Evolutionary conservation across 2,113 vertebrate genomes (phyloP).

Genomic region (Mastomys natalensis): DNA sequence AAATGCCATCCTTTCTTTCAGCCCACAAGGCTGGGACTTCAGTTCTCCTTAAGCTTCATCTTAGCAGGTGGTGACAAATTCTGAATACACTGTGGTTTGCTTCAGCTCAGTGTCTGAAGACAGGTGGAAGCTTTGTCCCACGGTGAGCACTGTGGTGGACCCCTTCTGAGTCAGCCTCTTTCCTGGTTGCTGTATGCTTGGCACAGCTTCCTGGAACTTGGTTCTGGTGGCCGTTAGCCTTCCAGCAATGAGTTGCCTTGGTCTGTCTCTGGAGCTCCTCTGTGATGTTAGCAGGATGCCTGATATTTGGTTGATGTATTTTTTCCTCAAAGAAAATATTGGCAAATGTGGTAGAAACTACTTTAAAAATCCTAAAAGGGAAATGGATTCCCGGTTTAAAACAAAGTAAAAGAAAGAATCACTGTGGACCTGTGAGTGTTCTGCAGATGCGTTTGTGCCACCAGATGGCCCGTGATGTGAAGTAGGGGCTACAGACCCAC

Average conservation of each 20-base stretch:
- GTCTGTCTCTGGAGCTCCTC: constrained; percentile 55
- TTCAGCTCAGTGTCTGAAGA: constrained; percentile 62
- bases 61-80: constrained; percentile 81
- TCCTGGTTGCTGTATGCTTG: constrained; percentile 63
- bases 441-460: not conserved
- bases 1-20: constrained; percentile 6
- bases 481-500: not conserved
- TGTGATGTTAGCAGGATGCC: constrained; percentile 61
- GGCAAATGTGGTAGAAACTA: constrained; percentile 75
- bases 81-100: constrained; percentile 75
- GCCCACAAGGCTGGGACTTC: not conserved
- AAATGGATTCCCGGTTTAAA: constrained; percentile 79
- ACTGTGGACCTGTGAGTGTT: constrained; percentile 69
- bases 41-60: constrained; percentile 27
- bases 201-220: constrained; percentile 57
- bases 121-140: constrained; percentile 39
- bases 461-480: not conserved
- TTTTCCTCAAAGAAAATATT: constrained; percentile 82
- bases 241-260: constrained; percentile 16
- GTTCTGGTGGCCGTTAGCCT: constrained; percentile 69
- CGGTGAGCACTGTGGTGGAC: constrained; percentile 21
- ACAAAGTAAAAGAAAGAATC: constrained; percentile 79
- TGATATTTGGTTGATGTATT: constrained; percentile 77
- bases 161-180: not conserved
- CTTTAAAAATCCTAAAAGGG: constrained; percentile 78